Evolutionary conservation across 2,888 invertebrate genomes (phyloP), one percentile per base, ranked within the genome.

Genomic region (Scaptodrosophila latifasciaeformis): DNA sequence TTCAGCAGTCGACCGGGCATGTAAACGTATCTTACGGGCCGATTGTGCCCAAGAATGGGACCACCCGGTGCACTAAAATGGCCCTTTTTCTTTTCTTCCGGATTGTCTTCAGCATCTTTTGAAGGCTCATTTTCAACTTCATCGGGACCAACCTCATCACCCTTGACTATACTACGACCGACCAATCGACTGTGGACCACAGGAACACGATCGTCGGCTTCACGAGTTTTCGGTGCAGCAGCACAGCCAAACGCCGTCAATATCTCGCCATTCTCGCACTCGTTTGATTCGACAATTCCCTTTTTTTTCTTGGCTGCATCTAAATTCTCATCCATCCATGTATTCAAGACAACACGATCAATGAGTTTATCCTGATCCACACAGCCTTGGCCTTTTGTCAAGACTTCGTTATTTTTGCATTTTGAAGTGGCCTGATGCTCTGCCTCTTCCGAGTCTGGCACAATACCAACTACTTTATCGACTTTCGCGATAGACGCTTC

Each of bases 351-450:
- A 1, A 62, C 3, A 0, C 9, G 15, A 2, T 57, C 19, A 7
- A 62, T 5, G 13, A 52, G 60, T 1, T 0, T 0, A 0, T 55
- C 47, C 1, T 59, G 60, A 47, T 61, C 29, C 0, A 68, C 35
- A 29, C 72, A 71, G 0, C 63, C 60, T 13, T 53, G 59, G 2
- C 24, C 21, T 0, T 2, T 1, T 2, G 54, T 55, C 2, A 62
- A 6, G 4, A 70, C 6, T 35, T 71, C 47, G 5, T 2, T 19
- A 0, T 40, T 13, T 5, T 43, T 45, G 48, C 69, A 71, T 2
- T 45, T 29, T 27, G 7, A 2, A 2, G 2, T 12, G 10, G 6
- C 40, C 12, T 40, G n/a, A 21, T 1, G 9, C 2, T 9, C 24
- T 40, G 17, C 21, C 5, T 21, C 0, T 17, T 18, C 24, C 2